These are phyloP conservation scores for Bettongia penicillata DNA, from an alignment of 2,113 vertebrate genomes.

Conservation along the genomic window DNA sequence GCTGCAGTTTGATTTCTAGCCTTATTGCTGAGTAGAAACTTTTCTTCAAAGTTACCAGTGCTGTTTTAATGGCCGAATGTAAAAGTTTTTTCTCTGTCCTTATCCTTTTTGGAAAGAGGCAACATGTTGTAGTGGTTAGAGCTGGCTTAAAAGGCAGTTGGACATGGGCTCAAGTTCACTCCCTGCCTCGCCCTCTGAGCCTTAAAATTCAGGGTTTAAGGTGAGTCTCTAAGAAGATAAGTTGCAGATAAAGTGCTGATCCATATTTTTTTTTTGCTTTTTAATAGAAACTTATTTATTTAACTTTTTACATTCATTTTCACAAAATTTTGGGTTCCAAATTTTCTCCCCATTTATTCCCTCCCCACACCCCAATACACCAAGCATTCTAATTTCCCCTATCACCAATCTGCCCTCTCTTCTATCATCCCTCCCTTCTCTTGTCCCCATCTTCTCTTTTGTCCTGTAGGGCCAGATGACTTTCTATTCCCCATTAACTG, in stretches of 20 bases:
- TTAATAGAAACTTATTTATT: too few relatives aligned
- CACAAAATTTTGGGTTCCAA: too few relatives aligned
- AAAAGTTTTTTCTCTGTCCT: not conserved
- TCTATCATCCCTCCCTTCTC: too few relatives aligned
- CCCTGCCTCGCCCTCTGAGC: not conserved
- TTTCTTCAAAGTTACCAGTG: not conserved
- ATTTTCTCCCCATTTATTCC: too few relatives aligned
- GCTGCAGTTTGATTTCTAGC: not conserved
- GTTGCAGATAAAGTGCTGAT: not conserved
- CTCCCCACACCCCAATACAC: too few relatives aligned
- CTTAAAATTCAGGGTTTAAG: not conserved
- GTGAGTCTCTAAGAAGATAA: not conserved
- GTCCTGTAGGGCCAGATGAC: too few relatives aligned
- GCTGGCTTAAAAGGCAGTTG: not conserved
- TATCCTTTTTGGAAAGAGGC: not conserved
- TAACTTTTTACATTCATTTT: too few relatives aligned
- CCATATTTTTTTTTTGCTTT: too few relatives aligned
- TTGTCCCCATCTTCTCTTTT: too few relatives aligned
- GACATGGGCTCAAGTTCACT: not conserved
- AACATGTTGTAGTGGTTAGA: not conserved
- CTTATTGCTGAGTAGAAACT: not conserved
- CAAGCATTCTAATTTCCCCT: too few relatives aligned
- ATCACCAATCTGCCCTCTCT: too few relatives aligned
- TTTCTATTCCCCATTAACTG: too few relatives aligned
- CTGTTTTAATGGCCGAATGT: not conserved